Conservation (phyloP, 2,888 invertebrate genomes). For the Drosophila colorata region DNA sequence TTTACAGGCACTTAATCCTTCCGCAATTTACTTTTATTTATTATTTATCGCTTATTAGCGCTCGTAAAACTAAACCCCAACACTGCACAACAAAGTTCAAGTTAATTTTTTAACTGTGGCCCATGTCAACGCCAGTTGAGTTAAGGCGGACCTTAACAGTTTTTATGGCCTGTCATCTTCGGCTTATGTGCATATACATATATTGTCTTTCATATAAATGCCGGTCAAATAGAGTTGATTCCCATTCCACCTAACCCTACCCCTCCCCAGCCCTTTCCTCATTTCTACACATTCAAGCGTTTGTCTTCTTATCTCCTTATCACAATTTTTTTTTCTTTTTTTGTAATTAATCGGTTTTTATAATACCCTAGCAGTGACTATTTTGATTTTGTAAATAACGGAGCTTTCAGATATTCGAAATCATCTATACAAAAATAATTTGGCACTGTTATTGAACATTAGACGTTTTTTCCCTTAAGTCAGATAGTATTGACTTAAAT, state of each 20-base stretch:
- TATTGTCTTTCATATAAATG: neutral
- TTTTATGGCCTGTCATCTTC: constrained; percentile 9
- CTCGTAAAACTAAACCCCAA: neutral
- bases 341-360: neutral
- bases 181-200: neutral
- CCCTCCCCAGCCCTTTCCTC: neutral
- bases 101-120: constrained; percentile 1
- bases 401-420: no score
- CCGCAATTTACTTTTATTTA: constrained; percentile 1
- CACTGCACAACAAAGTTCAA: constrained; percentile 9
- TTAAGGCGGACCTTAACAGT: neutral
- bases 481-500: no score
- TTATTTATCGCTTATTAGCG: neutral
- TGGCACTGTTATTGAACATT: no score
- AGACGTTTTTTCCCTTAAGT: no score
- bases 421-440: no score
- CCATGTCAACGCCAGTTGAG: neutral
- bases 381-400: no score
- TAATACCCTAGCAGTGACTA: neutral
- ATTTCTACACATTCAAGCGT: neutral
- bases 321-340: neutral
- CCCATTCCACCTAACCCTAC: neutral
- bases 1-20: neutral
- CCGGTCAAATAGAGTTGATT: neutral
- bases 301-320: constrained; percentile 7